Conservation (phyloP, 1,140 invertebrate species). For the Stegodyphus dumicola region DNA sequence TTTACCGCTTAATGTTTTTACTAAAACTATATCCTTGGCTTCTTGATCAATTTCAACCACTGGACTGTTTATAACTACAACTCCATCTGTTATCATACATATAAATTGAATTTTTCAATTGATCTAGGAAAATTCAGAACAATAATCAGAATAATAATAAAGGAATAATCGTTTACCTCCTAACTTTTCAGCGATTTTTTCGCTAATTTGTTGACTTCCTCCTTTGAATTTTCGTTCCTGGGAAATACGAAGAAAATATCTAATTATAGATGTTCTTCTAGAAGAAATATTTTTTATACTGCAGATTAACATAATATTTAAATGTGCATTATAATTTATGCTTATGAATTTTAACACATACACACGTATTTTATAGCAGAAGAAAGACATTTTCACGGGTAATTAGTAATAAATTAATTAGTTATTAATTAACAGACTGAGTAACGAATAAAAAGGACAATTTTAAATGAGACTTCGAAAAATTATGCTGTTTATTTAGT, state of each 20-base stretch:
- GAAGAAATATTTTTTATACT: not conserved
- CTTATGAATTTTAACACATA: too few relatives aligned
- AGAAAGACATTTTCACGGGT: too few relatives aligned
- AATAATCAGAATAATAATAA: not conserved
- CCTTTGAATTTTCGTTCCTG: conserved; percentile 69
- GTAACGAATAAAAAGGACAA: too few relatives aligned
- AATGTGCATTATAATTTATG: too few relatives aligned
- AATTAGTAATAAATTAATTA: too few relatives aligned
- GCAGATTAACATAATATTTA: too few relatives aligned
- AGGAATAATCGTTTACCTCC: conserved; percentile 60
- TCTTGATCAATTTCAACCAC: conserved; percentile 56
- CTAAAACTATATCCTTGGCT: conserved; percentile 56
- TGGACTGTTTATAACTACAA: conserved; percentile 34
- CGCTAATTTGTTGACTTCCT: conserved; percentile 68
- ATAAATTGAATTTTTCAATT: not conserved
- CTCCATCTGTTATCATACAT: not conserved
- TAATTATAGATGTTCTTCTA: not conserved
- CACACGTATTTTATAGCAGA: too few relatives aligned
- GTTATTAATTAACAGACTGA: too few relatives aligned
- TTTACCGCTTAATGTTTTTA: conserved; percentile 62
- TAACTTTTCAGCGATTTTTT: conserved; percentile 65
- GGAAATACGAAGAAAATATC: not conserved
- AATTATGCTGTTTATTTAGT: too few relatives aligned
- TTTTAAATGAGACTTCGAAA: too few relatives aligned
- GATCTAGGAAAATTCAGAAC: not conserved